phyloP scores from a whole-genome alignment of 2,113 vertebrate species.

The Xerus inauris region DNA sequence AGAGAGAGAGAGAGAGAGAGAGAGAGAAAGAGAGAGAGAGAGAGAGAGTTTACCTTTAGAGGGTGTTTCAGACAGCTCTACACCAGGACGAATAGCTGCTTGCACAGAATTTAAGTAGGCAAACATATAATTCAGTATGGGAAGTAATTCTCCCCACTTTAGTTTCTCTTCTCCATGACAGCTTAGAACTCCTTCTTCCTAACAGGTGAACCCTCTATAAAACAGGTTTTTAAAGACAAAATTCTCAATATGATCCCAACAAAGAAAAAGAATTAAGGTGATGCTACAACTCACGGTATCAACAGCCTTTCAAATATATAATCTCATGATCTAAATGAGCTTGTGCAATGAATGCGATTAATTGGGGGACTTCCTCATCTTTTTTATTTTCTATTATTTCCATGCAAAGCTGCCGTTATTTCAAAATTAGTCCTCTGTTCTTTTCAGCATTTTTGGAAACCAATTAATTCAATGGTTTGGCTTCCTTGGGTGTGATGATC shows the following conservation, averaged over 20 bases:
- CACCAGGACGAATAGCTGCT: neutral
- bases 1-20: no score
- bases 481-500: neutral
- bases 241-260: neutral
- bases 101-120: neutral
- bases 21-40: no score
- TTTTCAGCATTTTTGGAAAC: slow-evolving; percentile 60
- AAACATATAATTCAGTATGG: neutral
- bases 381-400: neutral
- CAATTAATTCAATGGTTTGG: neutral
- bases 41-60: neutral
- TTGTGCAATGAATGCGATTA: neutral
- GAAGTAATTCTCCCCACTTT: neutral
- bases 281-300: neutral
- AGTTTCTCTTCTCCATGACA: neutral
- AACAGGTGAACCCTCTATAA: neutral
- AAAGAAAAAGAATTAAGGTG: neutral
- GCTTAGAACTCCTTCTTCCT: neutral
- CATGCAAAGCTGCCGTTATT: neutral
- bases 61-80: neutral
- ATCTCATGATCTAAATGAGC: neutral
- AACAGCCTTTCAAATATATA: neutral
- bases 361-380: neutral
- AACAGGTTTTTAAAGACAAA: slow-evolving; percentile 14
- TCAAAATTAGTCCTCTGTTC: neutral